Percentiles rank a stretch among this genome's conserved stretches.
These are phyloP conservation scores for Metacarcinus magister DNA, from an alignment of 2,888 invertebrate genomes.

Conservation along the genomic window DNA sequence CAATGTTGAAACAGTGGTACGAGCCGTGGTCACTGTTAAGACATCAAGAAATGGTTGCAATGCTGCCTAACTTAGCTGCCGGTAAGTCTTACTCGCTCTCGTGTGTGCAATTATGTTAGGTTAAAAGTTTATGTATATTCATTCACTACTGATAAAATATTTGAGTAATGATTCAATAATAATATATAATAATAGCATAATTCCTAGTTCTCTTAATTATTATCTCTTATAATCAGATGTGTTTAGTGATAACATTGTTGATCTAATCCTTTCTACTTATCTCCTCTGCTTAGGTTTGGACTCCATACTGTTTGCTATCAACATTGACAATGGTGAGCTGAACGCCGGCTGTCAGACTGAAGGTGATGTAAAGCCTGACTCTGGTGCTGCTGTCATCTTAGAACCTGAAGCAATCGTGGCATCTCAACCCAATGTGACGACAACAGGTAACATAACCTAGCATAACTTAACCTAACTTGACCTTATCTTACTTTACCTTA, in stretches of 20 bases:
- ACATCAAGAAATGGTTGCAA: constrained; percentile 91
- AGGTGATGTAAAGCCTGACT: background rate
- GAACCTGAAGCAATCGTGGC: constrained; percentile 74
- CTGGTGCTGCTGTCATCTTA: constrained; percentile 30
- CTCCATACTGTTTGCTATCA: constrained; percentile 95
- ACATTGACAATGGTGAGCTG: constrained; percentile 93
- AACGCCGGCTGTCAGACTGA: constrained; percentile 86
- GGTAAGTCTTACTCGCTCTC: constrained; percentile 86
- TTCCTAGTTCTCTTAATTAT: background rate
- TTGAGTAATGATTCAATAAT: too few relatives aligned
- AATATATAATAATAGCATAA: too few relatives aligned
- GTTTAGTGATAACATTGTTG: constrained; percentile 50
- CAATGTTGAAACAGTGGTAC: constrained; percentile 89
- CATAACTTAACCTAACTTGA: too few relatives aligned
- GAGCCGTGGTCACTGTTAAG: constrained; percentile 94
- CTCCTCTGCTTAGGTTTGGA: constrained; percentile 88
- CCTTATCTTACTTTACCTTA: too few relatives aligned
- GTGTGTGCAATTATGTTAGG: too few relatives aligned
- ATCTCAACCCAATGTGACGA: background rate
- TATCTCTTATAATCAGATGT: background rate
- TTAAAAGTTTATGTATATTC: too few relatives aligned
- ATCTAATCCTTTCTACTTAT: background rate
- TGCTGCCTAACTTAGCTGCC: constrained; percentile 93
- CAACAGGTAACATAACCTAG: background rate
- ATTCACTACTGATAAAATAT: too few relatives aligned